A percentile compares a stretch with the other conserved stretches of the same genome.
Conservation (phyloP, 2,888 invertebrate species). For the Myopa tessellatipennis region DNA sequence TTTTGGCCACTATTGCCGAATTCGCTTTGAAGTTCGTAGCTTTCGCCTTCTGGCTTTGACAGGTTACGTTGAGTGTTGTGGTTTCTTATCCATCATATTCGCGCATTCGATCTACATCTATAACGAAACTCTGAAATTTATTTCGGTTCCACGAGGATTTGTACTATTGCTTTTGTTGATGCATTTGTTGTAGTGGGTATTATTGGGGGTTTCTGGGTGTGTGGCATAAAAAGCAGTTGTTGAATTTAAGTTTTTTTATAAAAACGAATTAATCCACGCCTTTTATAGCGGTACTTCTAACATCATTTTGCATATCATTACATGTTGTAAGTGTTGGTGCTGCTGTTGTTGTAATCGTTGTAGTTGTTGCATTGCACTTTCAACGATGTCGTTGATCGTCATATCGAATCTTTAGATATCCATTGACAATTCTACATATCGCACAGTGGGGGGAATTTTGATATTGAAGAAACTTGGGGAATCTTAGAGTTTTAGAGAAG, state of each 20-base stretch:
- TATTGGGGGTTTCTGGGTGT: conserved; percentile 4
- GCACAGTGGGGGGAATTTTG: conserved; percentile 15
- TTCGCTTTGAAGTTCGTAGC: conserved; percentile 31
- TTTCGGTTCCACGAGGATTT: conserved; percentile 57
- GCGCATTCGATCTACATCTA: conserved; percentile 47
- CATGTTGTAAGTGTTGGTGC: conserved; percentile 15
- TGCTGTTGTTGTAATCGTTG: conserved; percentile 11
- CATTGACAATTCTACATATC: conserved; percentile 33
- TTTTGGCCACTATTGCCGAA: conserved; percentile 10
- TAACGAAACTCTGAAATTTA: conserved; percentile 65
- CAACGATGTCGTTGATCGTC: conserved; percentile 15
- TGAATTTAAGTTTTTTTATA: conserved; percentile 27
- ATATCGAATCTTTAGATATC: conserved; percentile 3
- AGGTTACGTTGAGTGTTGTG: conserved; percentile 14
- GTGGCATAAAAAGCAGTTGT: conserved; percentile 4
- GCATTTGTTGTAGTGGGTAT: conserved; percentile 38
- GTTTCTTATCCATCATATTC: not conserved
- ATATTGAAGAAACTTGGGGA: no score
- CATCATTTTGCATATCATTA: conserved; percentile 45
- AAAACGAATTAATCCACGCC: conserved; percentile 63
- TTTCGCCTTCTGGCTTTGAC: conserved; percentile 28
- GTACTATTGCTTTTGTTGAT: conserved; percentile 21
- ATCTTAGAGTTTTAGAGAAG: no score
- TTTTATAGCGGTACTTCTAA: conserved; percentile 59
- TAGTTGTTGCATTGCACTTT: not conserved